Base-by-base conservation (phyloP, 2,888 invertebrate species). In the Pollenia griseotomentosa region DNA sequence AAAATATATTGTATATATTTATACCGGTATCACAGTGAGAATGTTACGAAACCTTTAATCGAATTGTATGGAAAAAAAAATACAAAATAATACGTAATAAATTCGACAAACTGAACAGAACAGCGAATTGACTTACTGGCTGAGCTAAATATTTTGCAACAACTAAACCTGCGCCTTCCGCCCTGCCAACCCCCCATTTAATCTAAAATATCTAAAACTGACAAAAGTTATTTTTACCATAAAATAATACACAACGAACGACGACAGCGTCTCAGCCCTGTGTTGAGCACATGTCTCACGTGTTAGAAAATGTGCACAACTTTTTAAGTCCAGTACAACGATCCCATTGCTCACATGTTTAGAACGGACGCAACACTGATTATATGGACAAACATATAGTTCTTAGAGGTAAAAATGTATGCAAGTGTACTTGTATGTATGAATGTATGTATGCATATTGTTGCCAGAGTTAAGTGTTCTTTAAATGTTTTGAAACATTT, bases 301-400 rank as follows among this genome's bases (percentile, higher is more conserved):
- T 91, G 90, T 91, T 73, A 73, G 59, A 55, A 89, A 90, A 91
- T 91, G 91, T 91, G 90, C 70, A 88, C 59, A 80, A 68, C 19
- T 82, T 86, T 82, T 55, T 53, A 81, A 85, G 82, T 84, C 89
- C 90, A 91, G 91, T 92, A 90, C 91, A 92, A 91, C 91, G 92
- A 91, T 91, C 91, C 89, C 92, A 89, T 83, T 46, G 86, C 91
- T 92, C 91, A 92, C 91, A 92, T 92, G 91, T 92, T 91, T 89
- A 84, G 74, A 84, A 87, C 84, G 81, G 77, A 82, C 83, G 86
- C 86, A 46, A 53, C 77, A 66, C 55, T 74, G 78, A 63, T 74
- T 74, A 82, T 23, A 79, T 23, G 14, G 48, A 55, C 33, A 63
- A 19, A 63, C 55, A 55, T 46, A 55, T 42, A 61, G 16, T 33